Base-by-base conservation (phyloP, 2,113 vertebrate species). In the Protobothrops mucrosquamatus region DNA sequence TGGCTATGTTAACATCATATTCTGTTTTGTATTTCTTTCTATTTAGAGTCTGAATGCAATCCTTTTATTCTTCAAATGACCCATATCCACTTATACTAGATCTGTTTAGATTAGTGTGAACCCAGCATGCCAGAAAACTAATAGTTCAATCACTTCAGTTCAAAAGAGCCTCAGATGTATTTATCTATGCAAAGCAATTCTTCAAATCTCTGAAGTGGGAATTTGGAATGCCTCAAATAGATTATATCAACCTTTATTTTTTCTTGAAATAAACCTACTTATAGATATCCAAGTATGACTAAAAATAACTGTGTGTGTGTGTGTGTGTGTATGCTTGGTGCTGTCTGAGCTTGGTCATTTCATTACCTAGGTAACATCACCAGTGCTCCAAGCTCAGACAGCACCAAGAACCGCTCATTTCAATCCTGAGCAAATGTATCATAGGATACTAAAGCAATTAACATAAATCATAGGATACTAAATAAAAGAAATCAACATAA, bases 111-210 rank as follows among this genome's bases (percentile, higher is more conserved):
- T 90, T 90, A 87, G 46, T 87, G 74, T 57, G 56, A 64, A 64
- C 89, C 89, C 92, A 93, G 56, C 92, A 93, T 93, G 92, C 29
- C 56, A 87, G 92, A 93, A 81, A 86, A 48, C 89, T 93, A 87
- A 93, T 90, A 85, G 59, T 93, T 90, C 88, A 85, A 29, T 93
- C 88, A 52, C 43, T 90, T 61, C 90, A 81, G 56, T 93, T 87
- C 92, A 90, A 93, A 93, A 89, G 89, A 81, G 48, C 87, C 89
- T 90, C 92, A 39, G 26, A 87, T 64, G 92, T 87, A 22, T 34
- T 56, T n/a, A 90, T 93, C 89, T 90, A 93, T 93, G 81, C 92
- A 93, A 93, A 93, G 34, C 74, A 93, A 51, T 93, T 90, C 55
- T 86, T 86, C 85, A 14, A 61, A 81, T 57, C n/a, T 93, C 81